phyloP scores from a whole-genome alignment of 2,888 invertebrate genomes.

The Torymus texanus region DNA sequence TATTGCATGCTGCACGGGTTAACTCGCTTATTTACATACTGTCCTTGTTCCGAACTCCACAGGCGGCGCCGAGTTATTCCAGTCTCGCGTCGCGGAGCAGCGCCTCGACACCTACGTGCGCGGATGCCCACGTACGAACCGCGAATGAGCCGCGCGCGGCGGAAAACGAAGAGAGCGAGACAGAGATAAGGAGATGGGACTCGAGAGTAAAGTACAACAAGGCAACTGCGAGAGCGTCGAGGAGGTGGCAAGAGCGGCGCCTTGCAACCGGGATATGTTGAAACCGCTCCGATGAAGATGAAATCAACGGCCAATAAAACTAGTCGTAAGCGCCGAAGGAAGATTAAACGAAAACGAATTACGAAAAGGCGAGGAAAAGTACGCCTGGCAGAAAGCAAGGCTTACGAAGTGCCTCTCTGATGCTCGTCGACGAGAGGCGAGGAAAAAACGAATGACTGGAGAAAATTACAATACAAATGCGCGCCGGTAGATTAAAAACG shows the following conservation, averaged over 20 bases:
- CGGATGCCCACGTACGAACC: background rate
- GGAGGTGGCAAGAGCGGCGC: background rate
- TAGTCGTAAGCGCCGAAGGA: background rate
- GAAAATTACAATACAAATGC: slow-evolving; percentile 22
- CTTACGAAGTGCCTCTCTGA: no score
- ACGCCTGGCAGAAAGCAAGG: background rate
- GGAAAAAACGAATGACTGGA: background rate
- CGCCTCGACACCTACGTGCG: slow-evolving; percentile 36
- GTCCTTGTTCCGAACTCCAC: slow-evolving; percentile 37
- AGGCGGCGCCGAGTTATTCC: slow-evolving; percentile 43
- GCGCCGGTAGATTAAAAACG: slow-evolving; percentile 28
- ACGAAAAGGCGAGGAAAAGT: no score
- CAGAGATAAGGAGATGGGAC: background rate
- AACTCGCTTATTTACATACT: slow-evolving; percentile 50
- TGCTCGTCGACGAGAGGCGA: background rate
- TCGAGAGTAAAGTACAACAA: background rate
- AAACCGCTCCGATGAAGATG: no score
- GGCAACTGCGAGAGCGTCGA: background rate
- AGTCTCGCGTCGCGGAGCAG: slow-evolving; percentile 15
- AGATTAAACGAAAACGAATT: background rate
- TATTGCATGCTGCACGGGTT: slow-evolving; percentile 21
- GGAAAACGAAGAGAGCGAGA: background rate
- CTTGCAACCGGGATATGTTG: no score
- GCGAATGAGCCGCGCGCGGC: background rate
- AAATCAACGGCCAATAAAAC: slow-evolving; percentile 4